These are phyloP conservation scores for Betta splendens DNA, from an alignment of 2,797 vertebrate genomes.

Conservation along the genomic window DNA sequence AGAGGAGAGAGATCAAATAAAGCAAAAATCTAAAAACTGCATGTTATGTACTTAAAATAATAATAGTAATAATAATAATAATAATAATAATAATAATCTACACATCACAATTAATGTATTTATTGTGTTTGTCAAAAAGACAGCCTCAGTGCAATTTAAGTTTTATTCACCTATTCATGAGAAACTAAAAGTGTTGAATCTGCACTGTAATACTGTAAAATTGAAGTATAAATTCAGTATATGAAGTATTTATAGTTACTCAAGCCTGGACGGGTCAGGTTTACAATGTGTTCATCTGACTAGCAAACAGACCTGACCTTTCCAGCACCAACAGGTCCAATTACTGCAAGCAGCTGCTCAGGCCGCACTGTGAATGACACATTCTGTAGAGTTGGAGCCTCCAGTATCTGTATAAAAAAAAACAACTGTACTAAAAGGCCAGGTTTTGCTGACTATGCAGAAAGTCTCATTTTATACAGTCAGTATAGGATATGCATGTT, in stretches of 20 bases:
- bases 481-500: neutral
- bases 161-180: too few relatives aligned
- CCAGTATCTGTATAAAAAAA: slow-evolving; percentile 74
- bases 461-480: too few relatives aligned
- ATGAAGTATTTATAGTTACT: neutral
- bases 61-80: too few relatives aligned
- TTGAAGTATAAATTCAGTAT: neutral
- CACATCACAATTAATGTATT: neutral
- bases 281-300: slow-evolving; percentile 8
- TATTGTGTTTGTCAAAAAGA: neutral
- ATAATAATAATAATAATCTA: too few relatives aligned
- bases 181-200: neutral
- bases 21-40: too few relatives aligned
- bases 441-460: neutral
- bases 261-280: neutral
- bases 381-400: slow-evolving; percentile 86
- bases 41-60: too few relatives aligned
- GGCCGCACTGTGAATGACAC: slow-evolving; percentile 86
- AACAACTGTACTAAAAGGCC: neutral
- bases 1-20: too few relatives aligned
- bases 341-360: slow-evolving; percentile 88
- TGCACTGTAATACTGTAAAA: neutral
- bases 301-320: slow-evolving; percentile 71
- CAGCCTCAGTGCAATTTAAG: neutral
- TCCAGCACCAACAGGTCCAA: slow-evolving; percentile 94